Conservation (phyloP, 2,113 vertebrate species). For the Nycticorax nycticorax region DNA sequence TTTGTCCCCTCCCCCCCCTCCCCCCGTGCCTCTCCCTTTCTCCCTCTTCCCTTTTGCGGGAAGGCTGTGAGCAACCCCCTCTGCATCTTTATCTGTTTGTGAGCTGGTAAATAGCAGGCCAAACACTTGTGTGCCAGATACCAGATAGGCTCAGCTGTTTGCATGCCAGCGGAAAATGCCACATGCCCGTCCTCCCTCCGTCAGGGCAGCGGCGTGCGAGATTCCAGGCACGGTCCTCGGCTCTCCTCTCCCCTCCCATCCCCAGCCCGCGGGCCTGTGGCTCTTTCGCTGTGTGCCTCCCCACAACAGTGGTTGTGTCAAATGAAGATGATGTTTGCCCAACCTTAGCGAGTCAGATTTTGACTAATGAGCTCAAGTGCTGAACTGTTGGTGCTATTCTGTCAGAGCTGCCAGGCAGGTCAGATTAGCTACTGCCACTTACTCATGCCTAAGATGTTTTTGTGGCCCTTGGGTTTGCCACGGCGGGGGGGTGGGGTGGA, state of each 20-base stretch:
- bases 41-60: not conserved
- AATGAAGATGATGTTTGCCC: slow-evolving; percentile 2
- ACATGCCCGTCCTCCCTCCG: slow-evolving; percentile 4
- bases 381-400: not conserved
- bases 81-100: slow-evolving; percentile 25
- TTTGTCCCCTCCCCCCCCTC: not conserved
- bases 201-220: not conserved
- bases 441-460: not conserved
- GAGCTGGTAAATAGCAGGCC: slow-evolving; percentile 19
- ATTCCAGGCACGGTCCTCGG: slow-evolving; percentile 16
- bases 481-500: not conserved
- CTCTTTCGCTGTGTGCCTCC: not conserved
- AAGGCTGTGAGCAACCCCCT: not conserved
- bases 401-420: slow-evolving; percentile 10
- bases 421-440: not conserved
- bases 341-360: slow-evolving; percentile 10
- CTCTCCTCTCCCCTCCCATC: not conserved
- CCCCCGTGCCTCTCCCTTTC: not conserved
- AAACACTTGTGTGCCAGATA: slow-evolving; percentile 60
- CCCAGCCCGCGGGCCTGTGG: not conserved
- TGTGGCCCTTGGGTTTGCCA: not conserved
- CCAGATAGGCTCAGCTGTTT: slow-evolving; percentile 59
- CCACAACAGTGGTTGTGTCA: not conserved
- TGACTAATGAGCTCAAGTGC: slow-evolving; percentile 14
- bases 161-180: slow-evolving; percentile 62